These are phyloP conservation scores for Sterrhoptilus dennistouni DNA, from an alignment of 2,113 vertebrate genomes.

Conservation along the genomic window DNA sequence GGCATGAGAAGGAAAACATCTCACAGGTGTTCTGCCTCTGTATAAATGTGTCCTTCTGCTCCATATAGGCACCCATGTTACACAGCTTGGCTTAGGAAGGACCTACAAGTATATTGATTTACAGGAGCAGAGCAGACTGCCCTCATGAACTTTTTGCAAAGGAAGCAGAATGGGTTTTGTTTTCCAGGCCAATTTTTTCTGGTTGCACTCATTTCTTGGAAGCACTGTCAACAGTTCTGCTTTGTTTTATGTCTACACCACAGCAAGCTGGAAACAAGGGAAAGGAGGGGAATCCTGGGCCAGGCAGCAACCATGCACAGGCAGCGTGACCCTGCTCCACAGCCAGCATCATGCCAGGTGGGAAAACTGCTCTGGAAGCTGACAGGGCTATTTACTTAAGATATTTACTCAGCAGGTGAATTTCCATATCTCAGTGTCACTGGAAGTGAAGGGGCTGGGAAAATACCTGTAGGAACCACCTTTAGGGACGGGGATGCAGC, in stretches of 20 bases:
- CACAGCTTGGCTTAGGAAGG: neutral
- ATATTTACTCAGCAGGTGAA: neutral
- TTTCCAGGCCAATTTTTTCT: neutral
- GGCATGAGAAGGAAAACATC: neutral
- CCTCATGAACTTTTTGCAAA: neutral
- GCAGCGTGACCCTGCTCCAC: neutral
- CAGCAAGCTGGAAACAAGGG: neutral
- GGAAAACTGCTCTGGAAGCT: neutral
- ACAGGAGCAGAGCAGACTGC: neutral
- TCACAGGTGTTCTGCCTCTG: neutral
- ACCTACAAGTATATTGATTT: rapidly evolving
- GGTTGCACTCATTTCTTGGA: neutral
- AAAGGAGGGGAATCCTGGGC: neutral
- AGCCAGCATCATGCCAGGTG: neutral
- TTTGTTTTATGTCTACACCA: rapidly evolving
- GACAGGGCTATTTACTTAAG: neutral
- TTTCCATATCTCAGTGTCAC: neutral
- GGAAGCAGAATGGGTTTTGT: neutral
- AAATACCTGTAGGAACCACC: neutral
- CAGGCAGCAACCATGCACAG: rapidly evolving
- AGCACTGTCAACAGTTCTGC: neutral
- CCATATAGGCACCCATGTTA: rapidly evolving
- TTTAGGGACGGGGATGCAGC: rapidly evolving
- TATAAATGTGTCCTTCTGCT: neutral
- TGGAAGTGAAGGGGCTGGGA: neutral